Evolutionary conservation across 2,888 invertebrate genomes (phyloP).

Genomic region (Rhagophthalmus giganteus): DNA sequence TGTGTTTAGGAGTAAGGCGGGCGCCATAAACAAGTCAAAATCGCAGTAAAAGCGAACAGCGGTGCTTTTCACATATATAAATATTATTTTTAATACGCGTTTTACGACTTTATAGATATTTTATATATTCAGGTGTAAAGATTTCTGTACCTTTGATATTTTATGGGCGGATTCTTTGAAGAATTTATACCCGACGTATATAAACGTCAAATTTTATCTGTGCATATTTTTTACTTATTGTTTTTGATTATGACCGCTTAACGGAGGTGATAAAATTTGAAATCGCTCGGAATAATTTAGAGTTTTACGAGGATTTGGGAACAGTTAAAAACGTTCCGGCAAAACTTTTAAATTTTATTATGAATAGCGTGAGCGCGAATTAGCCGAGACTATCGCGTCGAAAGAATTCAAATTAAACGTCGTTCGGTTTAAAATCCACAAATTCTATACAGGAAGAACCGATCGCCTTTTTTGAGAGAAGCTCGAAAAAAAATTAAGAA

Average conservation of each 20-base stretch:
- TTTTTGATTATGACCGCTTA: conserved; percentile 27
- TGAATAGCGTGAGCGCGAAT: conserved; percentile 2
- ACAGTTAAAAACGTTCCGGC: too few relatives aligned
- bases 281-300: conserved; percentile 19
- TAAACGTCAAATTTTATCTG: conserved; percentile 51
- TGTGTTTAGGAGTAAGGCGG: conserved; percentile 39
- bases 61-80: conserved; percentile 56
- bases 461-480: neutral
- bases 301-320: conserved; percentile 14
- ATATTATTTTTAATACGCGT: conserved; percentile 58
- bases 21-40: conserved; percentile 55
- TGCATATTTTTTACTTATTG: conserved; percentile 34
- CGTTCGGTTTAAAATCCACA: neutral
- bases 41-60: conserved; percentile 52
- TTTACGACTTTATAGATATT: conserved; percentile 58
- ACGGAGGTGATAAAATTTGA: conserved; percentile 30
- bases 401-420: conserved; percentile 7
- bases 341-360: too few relatives aligned
- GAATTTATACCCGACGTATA: conserved; percentile 37
- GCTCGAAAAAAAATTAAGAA: neutral
- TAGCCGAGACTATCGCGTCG: conserved; percentile 1
- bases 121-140: conserved; percentile 58
- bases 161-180: conserved; percentile 45
- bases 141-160: conserved; percentile 48
- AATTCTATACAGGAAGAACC: neutral